phyloP scores from a whole-genome alignment of 2,113 vertebrate species.

The Cheirogaleus medius region DNA sequence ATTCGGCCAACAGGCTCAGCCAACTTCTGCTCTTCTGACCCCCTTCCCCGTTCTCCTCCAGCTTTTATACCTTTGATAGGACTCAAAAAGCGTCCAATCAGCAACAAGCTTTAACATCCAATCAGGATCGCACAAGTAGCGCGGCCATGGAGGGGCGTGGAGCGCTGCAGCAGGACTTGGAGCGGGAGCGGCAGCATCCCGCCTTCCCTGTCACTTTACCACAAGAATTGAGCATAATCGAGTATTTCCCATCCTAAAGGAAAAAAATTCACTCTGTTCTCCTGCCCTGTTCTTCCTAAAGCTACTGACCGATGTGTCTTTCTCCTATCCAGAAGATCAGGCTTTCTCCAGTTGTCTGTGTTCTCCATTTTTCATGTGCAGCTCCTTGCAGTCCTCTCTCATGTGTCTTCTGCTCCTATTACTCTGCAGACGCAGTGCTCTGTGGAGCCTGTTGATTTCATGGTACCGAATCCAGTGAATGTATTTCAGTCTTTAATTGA shows the following conservation, averaged over 20 bases:
- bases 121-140: no score
- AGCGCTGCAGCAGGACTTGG: no score
- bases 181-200: no score
- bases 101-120: no score
- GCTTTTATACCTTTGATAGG: no score
- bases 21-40: no score
- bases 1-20: no score
- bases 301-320: not conserved
- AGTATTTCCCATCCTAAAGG: not conserved
- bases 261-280: not conserved
- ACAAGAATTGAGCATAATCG: not conserved
- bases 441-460: fast-evolving
- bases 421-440: fast-evolving
- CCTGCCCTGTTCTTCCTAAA: not conserved
- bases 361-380: not conserved
- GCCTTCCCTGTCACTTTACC: no score
- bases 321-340: not conserved
- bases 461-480: not conserved
- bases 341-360: not conserved
- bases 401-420: not conserved
- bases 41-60: no score
- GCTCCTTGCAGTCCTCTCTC: no score
- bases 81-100: no score
- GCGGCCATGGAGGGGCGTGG: no score
- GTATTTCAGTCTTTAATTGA: fast-evolving